Conservation (phyloP, 2,888 invertebrate genomes). For the Parnassius smintheus region DNA sequence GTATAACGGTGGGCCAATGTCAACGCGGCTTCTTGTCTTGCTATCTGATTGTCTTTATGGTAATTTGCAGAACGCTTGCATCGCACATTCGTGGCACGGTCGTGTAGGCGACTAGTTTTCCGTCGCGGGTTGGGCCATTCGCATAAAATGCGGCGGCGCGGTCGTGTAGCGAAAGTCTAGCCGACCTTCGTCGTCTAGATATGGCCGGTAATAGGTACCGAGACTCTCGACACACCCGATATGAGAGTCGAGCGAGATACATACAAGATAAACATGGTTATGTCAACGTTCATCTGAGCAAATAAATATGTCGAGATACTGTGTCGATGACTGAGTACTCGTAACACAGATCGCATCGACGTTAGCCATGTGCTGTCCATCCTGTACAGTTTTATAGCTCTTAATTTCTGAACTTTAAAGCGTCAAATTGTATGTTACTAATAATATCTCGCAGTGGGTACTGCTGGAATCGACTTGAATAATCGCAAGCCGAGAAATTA, state of each 20-base stretch:
- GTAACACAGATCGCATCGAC: constrained; percentile 34
- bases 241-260: constrained; percentile 50
- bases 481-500: constrained; percentile 48
- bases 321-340: constrained; percentile 31
- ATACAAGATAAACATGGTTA: constrained; percentile 35
- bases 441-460: constrained; percentile 25
- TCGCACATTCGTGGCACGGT: constrained; percentile 50
- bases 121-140: constrained; percentile 62
- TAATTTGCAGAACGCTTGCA: constrained; percentile 55
- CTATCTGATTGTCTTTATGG: constrained; percentile 55
- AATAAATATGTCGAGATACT: constrained; percentile 37
- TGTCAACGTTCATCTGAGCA: constrained; percentile 32
- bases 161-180: constrained; percentile 71
- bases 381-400: constrained; percentile 28
- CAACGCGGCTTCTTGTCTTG: constrained; percentile 59
- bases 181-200: constrained; percentile 75
- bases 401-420: constrained; percentile 29
- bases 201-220: constrained; percentile 65
- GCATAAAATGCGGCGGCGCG: constrained; percentile 52
- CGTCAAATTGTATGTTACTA: constrained; percentile 32
- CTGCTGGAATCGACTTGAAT: constrained; percentile 34
- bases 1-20: constrained; percentile 74
- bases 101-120: constrained; percentile 75
- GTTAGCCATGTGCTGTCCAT: constrained; percentile 31
- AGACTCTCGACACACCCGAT: constrained; percentile 60